A percentile compares a stretch with the other conserved stretches of the same genome.
phyloP scores from a whole-genome alignment of 1,140 invertebrate genomes.

The Dendrolimus kikuchii region DNA sequence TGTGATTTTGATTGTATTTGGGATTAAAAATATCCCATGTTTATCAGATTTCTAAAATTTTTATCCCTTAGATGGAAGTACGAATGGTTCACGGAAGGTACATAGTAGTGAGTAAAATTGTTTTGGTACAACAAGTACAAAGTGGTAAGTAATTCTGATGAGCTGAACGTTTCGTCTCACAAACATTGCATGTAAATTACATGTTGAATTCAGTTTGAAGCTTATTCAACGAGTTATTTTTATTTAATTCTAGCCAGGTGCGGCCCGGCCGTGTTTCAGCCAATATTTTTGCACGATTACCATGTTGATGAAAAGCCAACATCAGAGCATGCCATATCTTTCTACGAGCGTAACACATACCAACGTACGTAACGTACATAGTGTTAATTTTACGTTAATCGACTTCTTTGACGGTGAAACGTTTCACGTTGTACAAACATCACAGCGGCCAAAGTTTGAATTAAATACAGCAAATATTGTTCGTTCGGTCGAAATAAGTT shows the following conservation, averaged over 20 bases:
- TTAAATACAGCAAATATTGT: constrained; percentile 8
- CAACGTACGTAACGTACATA: constrained; percentile 10
- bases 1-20: background rate
- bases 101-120: too few species aligned
- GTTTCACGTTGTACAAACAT: constrained; percentile 12
- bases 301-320: constrained; percentile 69
- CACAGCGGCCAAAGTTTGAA: constrained; percentile 9
- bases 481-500: constrained; percentile 5
- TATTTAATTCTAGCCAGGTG: constrained; percentile 68
- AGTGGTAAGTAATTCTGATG: constrained; percentile 11
- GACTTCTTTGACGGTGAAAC: constrained; percentile 20
- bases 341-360: constrained; percentile 17
- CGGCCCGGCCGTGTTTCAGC: constrained; percentile 36
- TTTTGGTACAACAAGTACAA: too few species aligned
- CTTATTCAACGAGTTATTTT: constrained; percentile 52
- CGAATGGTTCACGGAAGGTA: too few species aligned
- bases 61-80: too few species aligned
- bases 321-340: constrained; percentile 38
- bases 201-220: constrained; percentile 42
- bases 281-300: constrained; percentile 68
- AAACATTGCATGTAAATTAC: constrained; percentile 43
- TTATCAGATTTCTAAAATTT: too few species aligned
- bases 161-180: constrained; percentile 35
- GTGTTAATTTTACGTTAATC: constrained; percentile 35
- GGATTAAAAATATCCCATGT: too few species aligned